These are phyloP conservation scores for Dendrolimus pini DNA, from an alignment of 2,888 invertebrate genomes.

Conservation along the genomic window DNA sequence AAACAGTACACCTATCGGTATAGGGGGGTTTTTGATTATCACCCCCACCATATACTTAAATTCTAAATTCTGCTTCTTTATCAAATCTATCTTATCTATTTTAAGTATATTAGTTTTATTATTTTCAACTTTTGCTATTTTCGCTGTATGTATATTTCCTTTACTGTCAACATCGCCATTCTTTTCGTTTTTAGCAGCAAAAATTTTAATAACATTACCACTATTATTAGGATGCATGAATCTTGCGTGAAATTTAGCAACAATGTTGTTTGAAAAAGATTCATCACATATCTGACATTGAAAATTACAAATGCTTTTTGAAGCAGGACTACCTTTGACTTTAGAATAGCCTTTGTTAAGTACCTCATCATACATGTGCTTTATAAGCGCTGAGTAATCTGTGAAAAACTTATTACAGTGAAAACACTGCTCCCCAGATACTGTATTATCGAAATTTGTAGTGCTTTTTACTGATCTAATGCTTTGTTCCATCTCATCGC, in stretches of 20 bases:
- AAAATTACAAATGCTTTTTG: not conserved
- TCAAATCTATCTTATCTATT: too few species aligned
- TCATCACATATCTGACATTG: not conserved
- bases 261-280: not conserved
- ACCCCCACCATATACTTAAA: not conserved
- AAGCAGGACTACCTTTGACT: too few species aligned
- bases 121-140: too few species aligned
- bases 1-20: not conserved
- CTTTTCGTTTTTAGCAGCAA: too few species aligned
- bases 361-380: too few species aligned
- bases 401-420: not conserved
- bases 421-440: not conserved
- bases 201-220: not conserved
- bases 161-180: too few species aligned
- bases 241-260: not conserved
- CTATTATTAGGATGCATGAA: not conserved
- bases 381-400: not conserved
- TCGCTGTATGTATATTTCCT: too few species aligned
- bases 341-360: too few species aligned
- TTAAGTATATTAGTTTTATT: too few species aligned
- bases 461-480: not conserved
- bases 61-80: not conserved
- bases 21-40: not conserved
- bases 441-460: not conserved
- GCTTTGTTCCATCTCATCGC: not conserved